Conservation (phyloP, 2,113 vertebrate species). For the Holacanthus passer region DNA sequence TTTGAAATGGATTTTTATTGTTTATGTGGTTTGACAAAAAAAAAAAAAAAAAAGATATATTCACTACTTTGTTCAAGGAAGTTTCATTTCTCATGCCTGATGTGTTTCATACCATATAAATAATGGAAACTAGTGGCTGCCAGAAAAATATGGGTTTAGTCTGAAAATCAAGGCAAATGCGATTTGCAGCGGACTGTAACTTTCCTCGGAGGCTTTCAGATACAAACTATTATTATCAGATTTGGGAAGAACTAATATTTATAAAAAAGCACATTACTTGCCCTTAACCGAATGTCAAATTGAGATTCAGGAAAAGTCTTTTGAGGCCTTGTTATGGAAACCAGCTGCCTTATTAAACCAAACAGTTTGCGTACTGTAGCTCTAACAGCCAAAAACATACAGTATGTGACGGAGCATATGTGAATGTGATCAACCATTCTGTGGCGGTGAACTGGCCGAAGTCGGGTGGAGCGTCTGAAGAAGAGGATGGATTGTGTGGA, state of each 20-base stretch:
- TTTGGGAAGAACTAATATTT: slow-evolving; percentile 37
- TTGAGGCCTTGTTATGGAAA: slow-evolving; percentile 25
- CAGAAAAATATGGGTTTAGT: background rate
- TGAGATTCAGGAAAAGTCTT: slow-evolving; percentile 11
- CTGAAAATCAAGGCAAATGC: slow-evolving; percentile 31
- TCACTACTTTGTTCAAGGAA: slow-evolving; percentile 20
- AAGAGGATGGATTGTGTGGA: background rate
- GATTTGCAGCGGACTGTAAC: slow-evolving; percentile 30
- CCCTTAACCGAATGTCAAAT: slow-evolving; percentile 2
- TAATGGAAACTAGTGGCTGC: slow-evolving; percentile 7
- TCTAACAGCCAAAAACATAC: slow-evolving; percentile 9
- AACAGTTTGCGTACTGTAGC: slow-evolving; percentile 23
- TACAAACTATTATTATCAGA: slow-evolving; percentile 35
- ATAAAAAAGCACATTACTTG: slow-evolving; percentile 19
- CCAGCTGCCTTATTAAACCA: slow-evolving; percentile 21
- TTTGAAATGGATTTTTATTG: slow-evolving; percentile 20
- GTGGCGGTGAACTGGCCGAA: background rate
- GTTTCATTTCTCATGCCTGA: slow-evolving; percentile 16
- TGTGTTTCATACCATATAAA: slow-evolving; percentile 4
- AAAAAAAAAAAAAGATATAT: slow-evolving; percentile 23
- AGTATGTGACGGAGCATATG: background rate
- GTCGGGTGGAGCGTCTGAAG: background rate
- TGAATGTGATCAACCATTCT: background rate
- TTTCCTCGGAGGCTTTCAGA: slow-evolving; percentile 14
- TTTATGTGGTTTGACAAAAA: slow-evolving; percentile 19